Evolutionary conservation across 2,797 vertebrate species (phyloP).

Genomic region (Vultur gryphus): DNA sequence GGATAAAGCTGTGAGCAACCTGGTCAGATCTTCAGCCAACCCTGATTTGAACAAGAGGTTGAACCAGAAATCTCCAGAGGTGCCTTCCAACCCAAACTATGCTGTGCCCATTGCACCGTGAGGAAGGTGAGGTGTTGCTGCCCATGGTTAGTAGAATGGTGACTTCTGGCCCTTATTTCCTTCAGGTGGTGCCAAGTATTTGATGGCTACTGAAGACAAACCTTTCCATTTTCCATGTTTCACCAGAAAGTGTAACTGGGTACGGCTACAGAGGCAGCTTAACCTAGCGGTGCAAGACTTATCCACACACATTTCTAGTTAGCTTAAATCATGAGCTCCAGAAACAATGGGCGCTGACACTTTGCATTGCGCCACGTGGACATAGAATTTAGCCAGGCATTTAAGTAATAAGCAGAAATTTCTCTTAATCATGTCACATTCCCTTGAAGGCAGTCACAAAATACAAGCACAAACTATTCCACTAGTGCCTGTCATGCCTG

Average conservation of each 20-base stretch:
- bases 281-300: not conserved
- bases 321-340: not conserved
- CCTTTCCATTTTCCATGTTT: not conserved
- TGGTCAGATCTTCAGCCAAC: not conserved
- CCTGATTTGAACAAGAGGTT: not conserved
- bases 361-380: rapidly evolving
- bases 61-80: not conserved
- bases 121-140: not conserved
- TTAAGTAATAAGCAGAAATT: not conserved
- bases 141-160: not conserved
- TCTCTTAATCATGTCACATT: not conserved
- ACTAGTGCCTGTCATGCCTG: not conserved
- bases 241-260: not conserved
- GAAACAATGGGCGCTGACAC: not conserved
- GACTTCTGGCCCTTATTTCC: not conserved
- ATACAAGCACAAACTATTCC: not conserved
- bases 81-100: not conserved
- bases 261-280: not conserved
- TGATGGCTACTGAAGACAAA: not conserved
- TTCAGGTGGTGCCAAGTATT: not conserved
- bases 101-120: not conserved
- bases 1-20: not conserved
- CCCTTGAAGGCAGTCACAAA: not conserved
- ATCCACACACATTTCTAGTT: not conserved
- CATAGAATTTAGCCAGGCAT: not conserved